Base-by-base conservation (phyloP, 2,888 invertebrate species). In the Diloba caeruleocephala region DNA sequence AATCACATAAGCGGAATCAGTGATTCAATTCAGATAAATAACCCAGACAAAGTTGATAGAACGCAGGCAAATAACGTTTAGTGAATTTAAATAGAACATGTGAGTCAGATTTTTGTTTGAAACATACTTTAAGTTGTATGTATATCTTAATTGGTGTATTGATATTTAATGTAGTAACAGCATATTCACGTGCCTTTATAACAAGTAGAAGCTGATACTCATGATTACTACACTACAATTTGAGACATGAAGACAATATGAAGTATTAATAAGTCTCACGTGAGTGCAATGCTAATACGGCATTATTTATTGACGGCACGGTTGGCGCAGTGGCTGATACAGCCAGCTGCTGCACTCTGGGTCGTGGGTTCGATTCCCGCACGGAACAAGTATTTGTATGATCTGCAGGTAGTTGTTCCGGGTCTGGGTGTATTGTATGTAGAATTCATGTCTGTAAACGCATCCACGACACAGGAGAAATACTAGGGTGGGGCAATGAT, bases 21-120 rank as follows among this genome's bases (percentile, higher is more conserved):
- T 74, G 72, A 65, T 70, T 73, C 69, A 59, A 71, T 56, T 61
- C 56, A 61, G 59, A 71, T 62, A 57, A 49, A 65, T 74, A 73
- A 69, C 60, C 44, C 56, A 61, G 54, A 44, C 38, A 12, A 17
- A 54, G 39, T 48, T 13, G 49, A 61, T 55, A 43, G 60, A 69
- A 72, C 60, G 49, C 64, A 67, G 61, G 52, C 68, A 39, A 41
- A 41, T 52, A 56, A 44, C 49, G 55, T 61, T 68, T 60, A 54
- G 46, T 58, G 54, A 55, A 72, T 63, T 36, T 58, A 53, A 70
- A 64, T 64, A 53, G 48, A 51, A 43, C 14, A 9, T 42, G 34
- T 68, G 72, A 70, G 42, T 70, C 69, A 72, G 42, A 52, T 57
- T 61, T 68, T 60, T 51, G 53, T 37, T 44, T 34, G 26, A 17